These are phyloP conservation scores for Dasyornis broadbenti DNA, from an alignment of 2,113 vertebrate genomes.

Conservation along the genomic window DNA sequence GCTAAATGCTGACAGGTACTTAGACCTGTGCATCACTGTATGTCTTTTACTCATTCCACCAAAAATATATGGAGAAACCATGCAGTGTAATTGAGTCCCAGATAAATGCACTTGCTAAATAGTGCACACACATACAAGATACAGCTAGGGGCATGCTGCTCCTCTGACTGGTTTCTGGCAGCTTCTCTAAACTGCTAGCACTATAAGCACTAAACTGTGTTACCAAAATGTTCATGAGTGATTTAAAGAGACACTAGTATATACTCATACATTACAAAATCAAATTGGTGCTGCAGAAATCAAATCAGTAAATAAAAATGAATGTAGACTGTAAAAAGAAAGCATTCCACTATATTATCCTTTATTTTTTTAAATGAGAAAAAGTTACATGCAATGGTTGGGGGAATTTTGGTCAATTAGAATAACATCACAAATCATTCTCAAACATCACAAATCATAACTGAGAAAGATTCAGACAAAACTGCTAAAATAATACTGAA, in stretches of 20 bases:
- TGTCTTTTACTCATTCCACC: background rate
- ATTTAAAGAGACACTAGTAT: background rate
- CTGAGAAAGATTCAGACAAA: background rate
- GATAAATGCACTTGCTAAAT: background rate
- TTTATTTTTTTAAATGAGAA: background rate
- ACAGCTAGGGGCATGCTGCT: background rate
- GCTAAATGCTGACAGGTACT: background rate
- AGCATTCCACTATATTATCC: background rate
- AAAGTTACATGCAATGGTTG: background rate
- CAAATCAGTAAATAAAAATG: background rate
- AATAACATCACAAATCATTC: background rate
- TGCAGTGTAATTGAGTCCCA: background rate
- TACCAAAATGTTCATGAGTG: background rate
- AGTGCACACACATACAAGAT: background rate
- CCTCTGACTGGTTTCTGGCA: background rate
- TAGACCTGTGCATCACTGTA: background rate
- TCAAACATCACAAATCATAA: background rate
- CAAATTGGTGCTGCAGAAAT: background rate
- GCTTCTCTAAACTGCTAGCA: background rate
- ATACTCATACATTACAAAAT: background rate
- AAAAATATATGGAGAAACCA: background rate
- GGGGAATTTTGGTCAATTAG: background rate
- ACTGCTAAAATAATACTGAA: background rate
- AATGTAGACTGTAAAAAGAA: background rate
- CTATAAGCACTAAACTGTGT: background rate